Percentiles rank a stretch among this genome's conserved stretches.
phyloP scores from a whole-genome alignment of 2,113 vertebrate genomes.

The Mus musculus region DNA sequence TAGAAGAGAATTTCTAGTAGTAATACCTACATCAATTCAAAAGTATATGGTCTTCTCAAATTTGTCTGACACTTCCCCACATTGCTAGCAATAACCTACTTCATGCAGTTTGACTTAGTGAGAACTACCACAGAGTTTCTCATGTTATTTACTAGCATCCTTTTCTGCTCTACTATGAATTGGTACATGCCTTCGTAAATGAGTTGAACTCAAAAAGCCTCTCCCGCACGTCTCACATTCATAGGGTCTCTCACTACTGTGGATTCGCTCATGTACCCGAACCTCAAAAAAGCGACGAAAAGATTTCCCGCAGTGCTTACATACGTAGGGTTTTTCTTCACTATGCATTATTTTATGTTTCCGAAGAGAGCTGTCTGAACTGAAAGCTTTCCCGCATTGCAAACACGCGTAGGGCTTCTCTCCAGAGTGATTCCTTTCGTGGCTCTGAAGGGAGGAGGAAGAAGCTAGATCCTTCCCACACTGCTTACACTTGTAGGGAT shows the following conservation, averaged over 20 bases:
- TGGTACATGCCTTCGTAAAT: neutral
- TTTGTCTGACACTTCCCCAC: neutral
- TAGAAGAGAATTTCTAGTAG: neutral
- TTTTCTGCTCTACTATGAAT: neutral
- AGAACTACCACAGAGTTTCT: neutral
- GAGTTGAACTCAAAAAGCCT: neutral
- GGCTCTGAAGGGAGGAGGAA: neutral
- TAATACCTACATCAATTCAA: neutral
- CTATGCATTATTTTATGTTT: neutral
- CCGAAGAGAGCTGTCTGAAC: conserved; percentile 52
- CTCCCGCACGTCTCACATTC: neutral
- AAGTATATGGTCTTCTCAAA: neutral
- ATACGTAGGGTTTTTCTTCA: neutral
- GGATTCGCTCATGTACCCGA: neutral
- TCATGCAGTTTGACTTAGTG: neutral
- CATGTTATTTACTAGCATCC: neutral
- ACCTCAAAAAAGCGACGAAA: neutral
- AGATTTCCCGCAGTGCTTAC: conserved; percentile 3
- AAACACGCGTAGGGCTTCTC: conserved; percentile 70
- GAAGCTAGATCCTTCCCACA: conserved; percentile 2
- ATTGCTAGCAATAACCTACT: neutral
- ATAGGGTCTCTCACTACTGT: neutral
- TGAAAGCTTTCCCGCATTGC: conserved; percentile 62
- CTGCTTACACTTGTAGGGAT: conserved; percentile 32
- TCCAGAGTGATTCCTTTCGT: conserved; percentile 6